A percentile compares a stretch with the other conserved stretches of the same genome.
Evolutionary conservation across 2,113 vertebrate species (phyloP).

Genomic region (Heterocephalus glaber): DNA sequence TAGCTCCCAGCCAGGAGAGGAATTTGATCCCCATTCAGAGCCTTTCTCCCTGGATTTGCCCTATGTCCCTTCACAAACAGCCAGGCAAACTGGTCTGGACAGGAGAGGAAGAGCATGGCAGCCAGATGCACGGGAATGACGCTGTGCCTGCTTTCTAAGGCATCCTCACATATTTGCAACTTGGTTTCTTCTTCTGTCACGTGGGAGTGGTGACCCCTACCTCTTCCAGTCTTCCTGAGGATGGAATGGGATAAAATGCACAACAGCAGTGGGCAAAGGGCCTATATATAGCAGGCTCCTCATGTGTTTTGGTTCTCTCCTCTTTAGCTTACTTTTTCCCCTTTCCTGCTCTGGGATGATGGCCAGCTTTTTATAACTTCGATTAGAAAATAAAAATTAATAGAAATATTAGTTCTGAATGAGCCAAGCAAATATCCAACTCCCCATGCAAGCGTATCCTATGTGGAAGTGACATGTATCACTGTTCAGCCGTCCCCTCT

Average conservation of each 20-base stretch:
- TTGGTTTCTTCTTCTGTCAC: neutral
- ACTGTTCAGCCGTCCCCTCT: neutral
- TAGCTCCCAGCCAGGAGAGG: neutral
- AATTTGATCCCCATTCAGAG: neutral
- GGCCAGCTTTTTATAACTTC: constrained; percentile 70
- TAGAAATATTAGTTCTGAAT: constrained; percentile 69
- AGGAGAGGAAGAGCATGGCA: neutral
- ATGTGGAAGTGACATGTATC: neutral
- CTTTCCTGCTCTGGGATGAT: constrained; percentile 64
- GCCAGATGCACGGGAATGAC: neutral
- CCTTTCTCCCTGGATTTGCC: neutral
- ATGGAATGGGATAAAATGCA: neutral
- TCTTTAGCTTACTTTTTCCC: constrained; percentile 4
- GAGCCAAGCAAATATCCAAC: constrained; percentile 51
- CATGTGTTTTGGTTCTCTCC: neutral
- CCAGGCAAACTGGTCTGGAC: neutral
- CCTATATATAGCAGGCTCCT: neutral
- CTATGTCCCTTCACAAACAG: neutral
- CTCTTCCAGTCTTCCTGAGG: neutral
- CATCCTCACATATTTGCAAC: neutral
- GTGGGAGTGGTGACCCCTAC: neutral
- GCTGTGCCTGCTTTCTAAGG: neutral
- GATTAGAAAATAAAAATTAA: constrained; percentile 77
- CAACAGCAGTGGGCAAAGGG: neutral
- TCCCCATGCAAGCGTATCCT: neutral